Percentiles rank a stretch among this genome's conserved stretches.
These are phyloP conservation scores for Lutjanus campechanus DNA, from an alignment of 2,797 vertebrate genomes.

Conservation along the genomic window DNA sequence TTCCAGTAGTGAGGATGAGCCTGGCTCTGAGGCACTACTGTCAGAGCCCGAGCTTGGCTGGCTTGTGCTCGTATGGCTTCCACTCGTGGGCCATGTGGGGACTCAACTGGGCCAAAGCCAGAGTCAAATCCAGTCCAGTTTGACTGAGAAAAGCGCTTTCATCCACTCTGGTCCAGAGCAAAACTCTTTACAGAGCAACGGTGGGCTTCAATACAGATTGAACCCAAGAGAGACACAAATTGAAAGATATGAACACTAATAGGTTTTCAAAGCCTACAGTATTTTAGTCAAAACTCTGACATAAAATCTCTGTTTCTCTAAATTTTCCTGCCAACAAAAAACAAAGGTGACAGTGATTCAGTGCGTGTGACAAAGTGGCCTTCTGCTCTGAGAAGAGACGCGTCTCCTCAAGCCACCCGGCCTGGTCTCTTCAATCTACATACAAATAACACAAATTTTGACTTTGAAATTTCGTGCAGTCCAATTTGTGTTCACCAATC, in stretches of 20 bases:
- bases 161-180: not conserved
- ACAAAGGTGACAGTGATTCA: not conserved
- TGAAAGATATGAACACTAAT: not conserved
- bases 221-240: not conserved
- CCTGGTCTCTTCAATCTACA: no score
- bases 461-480: no score
- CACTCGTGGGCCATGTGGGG: not conserved
- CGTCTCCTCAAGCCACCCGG: not conserved
- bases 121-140: slow-evolving; percentile 7
- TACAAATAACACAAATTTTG: no score
- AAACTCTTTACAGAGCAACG: not conserved
- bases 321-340: not conserved
- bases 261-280: no score
- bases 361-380: not conserved
- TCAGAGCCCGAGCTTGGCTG: slow-evolving; percentile 26
- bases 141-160: slow-evolving; percentile 2
- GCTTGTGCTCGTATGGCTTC: not conserved
- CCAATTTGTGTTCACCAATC: no score
- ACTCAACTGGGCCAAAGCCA: slow-evolving; percentile 1
- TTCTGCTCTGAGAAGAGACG: not conserved
- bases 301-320: no score
- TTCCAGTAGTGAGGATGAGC: slow-evolving; percentile 32
- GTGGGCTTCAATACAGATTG: not conserved
- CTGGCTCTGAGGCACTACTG: slow-evolving; percentile 23
- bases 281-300: no score